Evolutionary conservation across 2,797 vertebrate genomes (phyloP), one percentile per base, ranked within the genome.

Genomic region (Premnoplex brunnescens): DNA sequence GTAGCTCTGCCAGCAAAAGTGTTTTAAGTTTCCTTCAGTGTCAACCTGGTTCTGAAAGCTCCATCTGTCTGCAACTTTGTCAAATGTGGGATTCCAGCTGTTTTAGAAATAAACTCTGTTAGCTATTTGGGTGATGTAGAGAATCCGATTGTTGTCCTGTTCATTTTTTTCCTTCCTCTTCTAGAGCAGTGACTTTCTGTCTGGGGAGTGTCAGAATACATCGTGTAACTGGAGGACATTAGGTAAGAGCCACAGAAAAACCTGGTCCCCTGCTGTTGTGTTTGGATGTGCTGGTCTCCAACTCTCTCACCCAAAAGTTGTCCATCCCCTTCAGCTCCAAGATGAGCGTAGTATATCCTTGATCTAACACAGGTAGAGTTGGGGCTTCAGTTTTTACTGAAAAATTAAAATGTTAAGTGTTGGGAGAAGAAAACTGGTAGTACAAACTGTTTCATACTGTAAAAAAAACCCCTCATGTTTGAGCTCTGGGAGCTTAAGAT

Each of bases 21-120:
- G 62, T 78, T 92, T 51, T 39, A 83, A 88, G 27, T 95, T 89
- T 91, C 71, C 79, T 91, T 95, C 62, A 43, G 85, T 78, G 79
- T 89, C 80, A 89, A 1, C 92, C 88, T 90, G 41, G 78, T 91
- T 87, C 83, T 85, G 86, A 95, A 93, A 95, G 88, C 86, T 93
- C 86, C 68, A 72, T 96, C 86, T 95, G 88, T 87, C 88, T 95
- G 88, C 75, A 88, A 22, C 74, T 92, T 92, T 76, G 34, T 90
- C 77, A 92, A 93, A 88, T 88, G 56, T 4, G 36, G 67, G 90
- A 82, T 87, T 96, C 94, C 88, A 94, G 83, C 49, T 90, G 76
- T 85, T 95, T 82, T 87, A 85, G 85, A 90, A 96, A 95, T 94
- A 93, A 96, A 96, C 62, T 78, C 16, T 56, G 19, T 59, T 81